Evolutionary conservation across 2,888 invertebrate genomes (phyloP).

Genomic region (Morpho achilles): DNA sequence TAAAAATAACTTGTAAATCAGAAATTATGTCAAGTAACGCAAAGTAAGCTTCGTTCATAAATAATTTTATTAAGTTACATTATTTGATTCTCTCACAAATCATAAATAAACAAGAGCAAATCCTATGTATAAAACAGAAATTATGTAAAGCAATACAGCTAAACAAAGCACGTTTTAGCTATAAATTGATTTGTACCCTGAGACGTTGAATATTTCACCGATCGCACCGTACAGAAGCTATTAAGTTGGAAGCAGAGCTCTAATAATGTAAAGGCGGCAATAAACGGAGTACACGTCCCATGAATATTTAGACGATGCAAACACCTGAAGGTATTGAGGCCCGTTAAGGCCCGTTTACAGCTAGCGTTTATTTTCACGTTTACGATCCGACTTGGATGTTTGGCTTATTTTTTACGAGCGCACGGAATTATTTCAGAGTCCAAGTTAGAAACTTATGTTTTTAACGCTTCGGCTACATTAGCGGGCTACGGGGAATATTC

Average conservation of each 20-base stretch:
- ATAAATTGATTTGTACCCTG: slow-evolving; percentile 19
- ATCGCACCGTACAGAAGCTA: slow-evolving; percentile 12
- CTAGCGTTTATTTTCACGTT: slow-evolving; percentile 58
- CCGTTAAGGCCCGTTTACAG: slow-evolving; percentile 43
- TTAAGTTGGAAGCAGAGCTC: slow-evolving; percentile 20
- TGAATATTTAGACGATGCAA: slow-evolving; percentile 33
- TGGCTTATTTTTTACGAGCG: slow-evolving; percentile 64
- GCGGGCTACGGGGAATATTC: no score
- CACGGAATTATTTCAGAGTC: slow-evolving; percentile 12
- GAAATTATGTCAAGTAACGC: no score
- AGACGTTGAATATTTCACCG: slow-evolving; percentile 14
- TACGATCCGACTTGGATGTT: slow-evolving; percentile 59
- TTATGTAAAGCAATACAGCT: slow-evolving; percentile 6
- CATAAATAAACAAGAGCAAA: neutral
- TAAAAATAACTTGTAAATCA: no score
- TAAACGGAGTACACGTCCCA: slow-evolving; percentile 26
- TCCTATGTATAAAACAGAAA: neutral
- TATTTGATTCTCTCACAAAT: no score
- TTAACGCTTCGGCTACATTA: no score
- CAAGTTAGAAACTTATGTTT: slow-evolving; percentile 5
- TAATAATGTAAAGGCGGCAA: slow-evolving; percentile 27
- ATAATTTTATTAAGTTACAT: no score
- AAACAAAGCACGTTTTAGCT: slow-evolving; percentile 10
- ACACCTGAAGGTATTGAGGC: slow-evolving; percentile 34
- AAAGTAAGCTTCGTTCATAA: no score